Percentiles rank a stretch among this genome's conserved stretches.
Evolutionary conservation across 2,888 invertebrate genomes (phyloP).

Genomic region (Ophion ventricosus): DNA sequence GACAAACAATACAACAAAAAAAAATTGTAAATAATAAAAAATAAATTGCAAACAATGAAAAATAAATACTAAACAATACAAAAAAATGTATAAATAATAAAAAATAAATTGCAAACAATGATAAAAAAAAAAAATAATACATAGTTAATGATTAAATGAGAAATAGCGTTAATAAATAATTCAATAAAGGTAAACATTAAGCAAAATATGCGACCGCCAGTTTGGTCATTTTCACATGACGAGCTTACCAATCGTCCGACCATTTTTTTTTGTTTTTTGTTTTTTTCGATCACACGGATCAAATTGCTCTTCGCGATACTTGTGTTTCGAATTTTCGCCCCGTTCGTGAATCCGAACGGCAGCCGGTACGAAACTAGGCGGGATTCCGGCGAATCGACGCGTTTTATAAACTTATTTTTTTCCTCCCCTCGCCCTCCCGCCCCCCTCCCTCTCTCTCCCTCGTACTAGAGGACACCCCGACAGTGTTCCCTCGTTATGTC

Average conservation of each 20-base stretch:
- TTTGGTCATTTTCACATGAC: neutral
- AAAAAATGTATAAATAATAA: neutral
- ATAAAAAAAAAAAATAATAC: neutral
- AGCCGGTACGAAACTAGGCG: constrained; percentile 75
- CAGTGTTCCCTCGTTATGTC: constrained; percentile 10
- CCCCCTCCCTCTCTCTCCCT: neutral
- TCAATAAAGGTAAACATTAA: neutral
- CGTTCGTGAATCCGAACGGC: constrained; percentile 58
- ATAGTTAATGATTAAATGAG: neutral
- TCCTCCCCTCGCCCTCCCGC: neutral
- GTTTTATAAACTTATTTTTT: constrained; percentile 81
- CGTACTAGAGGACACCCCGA: constrained; percentile 64
- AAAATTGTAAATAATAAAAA: neutral
- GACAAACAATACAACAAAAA: no score
- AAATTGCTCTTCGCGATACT: neutral
- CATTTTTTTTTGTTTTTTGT: no score
- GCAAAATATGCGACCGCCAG: no score
- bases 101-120: neutral
- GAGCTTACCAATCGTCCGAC: constrained; percentile 73
- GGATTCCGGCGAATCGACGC: constrained; percentile 68
- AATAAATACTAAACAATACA: no score
- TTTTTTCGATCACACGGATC: constrained; percentile 33
- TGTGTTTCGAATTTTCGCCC: neutral
- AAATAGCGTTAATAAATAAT: neutral
- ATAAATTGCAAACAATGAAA: neutral